Evolutionary conservation across 2,113 vertebrate species (phyloP).

Genomic region (Clupea harengus): DNA sequence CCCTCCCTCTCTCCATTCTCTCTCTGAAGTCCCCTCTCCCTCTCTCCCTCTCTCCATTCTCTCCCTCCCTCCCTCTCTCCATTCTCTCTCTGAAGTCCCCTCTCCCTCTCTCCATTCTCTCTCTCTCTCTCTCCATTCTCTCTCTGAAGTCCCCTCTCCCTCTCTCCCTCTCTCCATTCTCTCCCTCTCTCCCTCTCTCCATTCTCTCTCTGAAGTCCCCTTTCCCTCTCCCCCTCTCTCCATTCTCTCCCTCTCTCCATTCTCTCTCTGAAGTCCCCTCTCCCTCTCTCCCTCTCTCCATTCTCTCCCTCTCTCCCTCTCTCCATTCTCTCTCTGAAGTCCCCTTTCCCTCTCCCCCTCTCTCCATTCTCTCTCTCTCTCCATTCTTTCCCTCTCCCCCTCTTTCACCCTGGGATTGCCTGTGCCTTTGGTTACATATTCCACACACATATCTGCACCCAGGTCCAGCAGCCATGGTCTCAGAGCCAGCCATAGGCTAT

Average conservation of each 20-base stretch:
- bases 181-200: not conserved
- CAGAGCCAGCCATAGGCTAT: constrained; percentile 63
- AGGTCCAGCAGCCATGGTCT: constrained; percentile 55
- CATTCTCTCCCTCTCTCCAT: not conserved
- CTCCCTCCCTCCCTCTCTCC: constrained; percentile 15
- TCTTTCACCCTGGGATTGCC: constrained; percentile 53
- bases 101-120: not conserved
- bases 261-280: too few relatives aligned
- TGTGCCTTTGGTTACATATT: constrained; percentile 61
- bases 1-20: not conserved
- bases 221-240: not conserved
- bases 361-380: not conserved
- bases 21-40: too few relatives aligned
- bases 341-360: constrained; percentile 4
- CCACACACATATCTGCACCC: constrained; percentile 60
- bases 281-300: not conserved
- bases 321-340: not conserved
- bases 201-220: too few relatives aligned
- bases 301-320: not conserved
- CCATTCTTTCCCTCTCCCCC: constrained; percentile 30
- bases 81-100: not conserved
- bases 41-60: not conserved
- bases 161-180: not conserved
- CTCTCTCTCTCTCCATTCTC: not conserved
- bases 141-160: constrained; percentile 1